Base-by-base conservation (phyloP, 2,797 vertebrate genomes). In the Selene dorsalis region DNA sequence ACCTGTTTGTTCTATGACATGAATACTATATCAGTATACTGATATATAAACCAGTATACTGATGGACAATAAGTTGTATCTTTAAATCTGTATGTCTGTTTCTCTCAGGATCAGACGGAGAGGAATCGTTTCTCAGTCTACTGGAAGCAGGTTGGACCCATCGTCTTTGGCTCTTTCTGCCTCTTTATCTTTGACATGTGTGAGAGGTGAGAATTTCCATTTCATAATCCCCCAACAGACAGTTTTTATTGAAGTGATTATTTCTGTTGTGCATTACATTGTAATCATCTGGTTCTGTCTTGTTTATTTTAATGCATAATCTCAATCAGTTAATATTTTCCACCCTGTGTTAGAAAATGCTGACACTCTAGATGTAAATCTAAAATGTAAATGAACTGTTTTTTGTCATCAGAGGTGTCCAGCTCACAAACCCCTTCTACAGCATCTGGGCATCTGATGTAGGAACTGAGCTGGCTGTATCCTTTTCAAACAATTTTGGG, bases 141-240 rank as follows among this genome's bases (percentile, higher is more conserved):
- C 88, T 98, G 98, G 98, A 99, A 99, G 85, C 98, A 99, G 90
- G 97, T 99, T 0, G 97, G 95, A 30, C 98, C 98, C 28, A 98
- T 99, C 0, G 97, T 96, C 18, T 97, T 99, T 30, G 98, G 98
- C 63, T 97, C 98, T 59, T 97, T 98, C 91, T 99, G 97, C 87
- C 97, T 99, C 68, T 99, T 99, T 89, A 95, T 98, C 90, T 99
- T 99, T 1, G 98, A 99, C 86, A 98, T 99, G 97, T 99, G 97
- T 17, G 97, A 99, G 91, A 97, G 98, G 98, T 99, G 83, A 96
- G 84, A 22, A 20, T 24, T 26, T 30, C 35, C 14, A n/a, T n/a
- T 10, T 30, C 6, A 7, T 3, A 3, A 24, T 67, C 24, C 16
- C 3, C 16, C 2, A 47, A 47, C 10, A 18, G 32, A 56, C 14